A percentile compares a stretch with the other conserved stretches of the same genome.
Evolutionary conservation across 2,797 vertebrate genomes (phyloP).

Genomic region (Coluber constrictor): DNA sequence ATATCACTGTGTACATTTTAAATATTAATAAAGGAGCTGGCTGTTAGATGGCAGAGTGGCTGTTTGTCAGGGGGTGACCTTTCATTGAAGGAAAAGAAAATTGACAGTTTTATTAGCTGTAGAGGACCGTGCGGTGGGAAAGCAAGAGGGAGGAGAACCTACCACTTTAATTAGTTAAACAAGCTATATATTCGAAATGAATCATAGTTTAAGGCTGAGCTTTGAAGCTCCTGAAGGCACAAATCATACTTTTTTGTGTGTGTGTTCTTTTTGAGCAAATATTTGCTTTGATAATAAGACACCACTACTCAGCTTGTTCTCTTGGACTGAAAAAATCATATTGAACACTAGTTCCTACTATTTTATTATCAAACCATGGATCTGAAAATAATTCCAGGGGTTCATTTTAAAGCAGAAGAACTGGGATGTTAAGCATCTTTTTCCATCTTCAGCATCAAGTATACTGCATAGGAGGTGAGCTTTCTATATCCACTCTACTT

Average conservation of each 20-base stretch:
- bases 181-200: slow-evolving; percentile 49
- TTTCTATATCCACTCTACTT: not conserved
- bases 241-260: not conserved
- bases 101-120: slow-evolving; percentile 76
- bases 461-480: not conserved
- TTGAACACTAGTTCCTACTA: not conserved
- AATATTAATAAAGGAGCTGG: slow-evolving; percentile 88
- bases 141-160: slow-evolving; percentile 41
- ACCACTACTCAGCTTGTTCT: not conserved
- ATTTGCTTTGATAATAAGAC: slow-evolving; percentile 12
- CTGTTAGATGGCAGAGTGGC: slow-evolving; percentile 68
- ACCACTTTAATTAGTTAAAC: slow-evolving; percentile 63
- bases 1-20: slow-evolving; percentile 94
- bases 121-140: slow-evolving; percentile 42
- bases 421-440: not conserved
- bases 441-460: not conserved
- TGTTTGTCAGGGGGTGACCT: slow-evolving; percentile 74
- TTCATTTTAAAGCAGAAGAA: not conserved
- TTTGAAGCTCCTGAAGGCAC: slow-evolving; percentile 28
- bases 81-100: slow-evolving; percentile 76
- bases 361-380: not conserved
- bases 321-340: not conserved
- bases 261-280: not conserved
- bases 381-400: not conserved
- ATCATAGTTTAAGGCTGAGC: slow-evolving; percentile 5